A percentile compares a stretch with the other conserved stretches of the same genome.
These are phyloP conservation scores for Psophia crepitans DNA, from an alignment of 2,113 vertebrate species.

Conservation along the genomic window DNA sequence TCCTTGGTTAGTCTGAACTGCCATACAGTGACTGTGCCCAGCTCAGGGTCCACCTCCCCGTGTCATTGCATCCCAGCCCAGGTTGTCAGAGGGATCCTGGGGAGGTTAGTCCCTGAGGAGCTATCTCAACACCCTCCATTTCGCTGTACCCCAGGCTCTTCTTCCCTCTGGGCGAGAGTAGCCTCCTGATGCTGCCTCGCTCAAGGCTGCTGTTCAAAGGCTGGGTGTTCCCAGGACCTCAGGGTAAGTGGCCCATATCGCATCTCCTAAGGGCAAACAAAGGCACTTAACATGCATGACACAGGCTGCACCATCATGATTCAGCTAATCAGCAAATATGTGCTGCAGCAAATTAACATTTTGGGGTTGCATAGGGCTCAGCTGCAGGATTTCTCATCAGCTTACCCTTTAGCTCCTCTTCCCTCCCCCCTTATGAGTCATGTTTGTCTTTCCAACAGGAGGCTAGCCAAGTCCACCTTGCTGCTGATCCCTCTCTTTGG, in stretches of 20 bases:
- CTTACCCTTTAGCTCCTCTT: not conserved
- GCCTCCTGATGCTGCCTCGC: not conserved
- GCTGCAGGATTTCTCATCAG: not conserved
- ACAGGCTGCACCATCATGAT: not conserved
- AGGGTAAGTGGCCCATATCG: not conserved
- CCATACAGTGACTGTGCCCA: not conserved
- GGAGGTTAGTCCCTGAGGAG: not conserved
- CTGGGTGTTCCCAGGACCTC: not conserved
- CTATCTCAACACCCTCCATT: not conserved
- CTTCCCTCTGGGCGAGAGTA: not conserved
- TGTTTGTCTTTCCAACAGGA: constrained; percentile 75
- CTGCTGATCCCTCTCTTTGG: constrained; percentile 96
- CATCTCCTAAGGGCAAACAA: not conserved
- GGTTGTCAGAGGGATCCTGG: not conserved
- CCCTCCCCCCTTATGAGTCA: not conserved
- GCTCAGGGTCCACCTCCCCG: not conserved
- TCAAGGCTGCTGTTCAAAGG: not conserved
- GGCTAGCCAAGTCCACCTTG: constrained; percentile 94
- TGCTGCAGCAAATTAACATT: not conserved
- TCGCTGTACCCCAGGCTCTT: not conserved
- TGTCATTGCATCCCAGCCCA: not conserved
- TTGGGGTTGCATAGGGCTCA: not conserved
- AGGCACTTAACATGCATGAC: not conserved
- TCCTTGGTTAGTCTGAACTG: not conserved
- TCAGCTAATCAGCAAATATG: not conserved